Conservation (phyloP, 2,113 vertebrate genomes). For the Pavo muticus region DNA sequence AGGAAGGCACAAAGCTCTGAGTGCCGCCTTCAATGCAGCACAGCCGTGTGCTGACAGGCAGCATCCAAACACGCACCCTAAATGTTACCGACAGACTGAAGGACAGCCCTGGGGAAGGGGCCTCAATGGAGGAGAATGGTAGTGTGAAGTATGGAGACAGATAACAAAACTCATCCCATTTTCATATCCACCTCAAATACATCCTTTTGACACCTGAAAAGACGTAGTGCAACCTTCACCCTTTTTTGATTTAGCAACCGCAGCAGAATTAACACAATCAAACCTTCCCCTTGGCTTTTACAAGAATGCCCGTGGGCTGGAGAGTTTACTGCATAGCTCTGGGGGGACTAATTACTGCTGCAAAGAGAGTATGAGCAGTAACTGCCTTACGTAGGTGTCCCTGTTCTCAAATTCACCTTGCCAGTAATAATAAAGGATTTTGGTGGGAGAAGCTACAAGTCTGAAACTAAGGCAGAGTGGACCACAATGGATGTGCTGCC, state of each 20-base stretch:
- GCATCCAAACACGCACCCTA: no score
- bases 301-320: background rate
- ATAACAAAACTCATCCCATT: background rate
- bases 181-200: background rate
- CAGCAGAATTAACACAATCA: background rate
- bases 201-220: background rate
- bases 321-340: background rate
- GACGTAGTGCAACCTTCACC: background rate
- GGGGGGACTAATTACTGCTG: background rate
- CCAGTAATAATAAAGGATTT: background rate
- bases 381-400: background rate
- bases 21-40: background rate
- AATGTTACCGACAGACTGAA: no score
- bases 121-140: background rate
- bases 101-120: background rate
- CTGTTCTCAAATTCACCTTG: background rate
- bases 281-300: background rate
- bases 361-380: background rate
- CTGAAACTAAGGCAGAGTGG: background rate
- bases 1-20: constrained; percentile 16
- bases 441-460: background rate
- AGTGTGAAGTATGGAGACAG: background rate
- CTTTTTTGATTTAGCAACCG: background rate
- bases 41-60: background rate
- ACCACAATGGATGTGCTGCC: background rate